Evolutionary conservation across 2,797 vertebrate genomes (phyloP).

Genomic region (Chanos chanos): DNA sequence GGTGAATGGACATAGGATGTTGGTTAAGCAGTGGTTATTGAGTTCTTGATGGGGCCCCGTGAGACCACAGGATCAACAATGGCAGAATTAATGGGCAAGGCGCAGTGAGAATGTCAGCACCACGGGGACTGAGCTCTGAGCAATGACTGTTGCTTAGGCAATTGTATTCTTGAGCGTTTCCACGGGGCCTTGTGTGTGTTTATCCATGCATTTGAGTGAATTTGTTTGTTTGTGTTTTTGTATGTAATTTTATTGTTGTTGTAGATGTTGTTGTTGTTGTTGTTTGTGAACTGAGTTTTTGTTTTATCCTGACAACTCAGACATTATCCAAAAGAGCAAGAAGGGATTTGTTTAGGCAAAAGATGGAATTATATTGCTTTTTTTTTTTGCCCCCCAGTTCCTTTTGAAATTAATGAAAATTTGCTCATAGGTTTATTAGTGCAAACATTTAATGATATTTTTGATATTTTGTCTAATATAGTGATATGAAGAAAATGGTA

Average conservation of each 20-base stretch:
- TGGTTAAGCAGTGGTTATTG: slow-evolving; percentile 78
- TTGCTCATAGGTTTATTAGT: too few species aligned
- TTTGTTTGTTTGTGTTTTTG: slow-evolving; percentile 37
- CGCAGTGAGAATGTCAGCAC: slow-evolving; percentile 77
- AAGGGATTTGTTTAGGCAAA: too few species aligned
- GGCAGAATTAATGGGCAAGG: slow-evolving; percentile 77
- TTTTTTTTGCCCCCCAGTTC: too few species aligned
- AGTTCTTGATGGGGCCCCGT: slow-evolving; percentile 76
- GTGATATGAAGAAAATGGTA: too few species aligned
- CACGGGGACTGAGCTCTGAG: slow-evolving; percentile 63
- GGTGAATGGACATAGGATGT: slow-evolving; percentile 28
- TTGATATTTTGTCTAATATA: too few species aligned
- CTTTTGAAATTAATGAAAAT: too few species aligned
- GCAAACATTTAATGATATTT: too few species aligned
- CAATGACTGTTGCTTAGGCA: slow-evolving; percentile 64
- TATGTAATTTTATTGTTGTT: slow-evolving; percentile 42
- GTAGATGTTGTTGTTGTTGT: too few species aligned
- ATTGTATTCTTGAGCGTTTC: slow-evolving; percentile 59
- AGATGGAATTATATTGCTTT: too few species aligned
- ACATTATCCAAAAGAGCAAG: too few species aligned
- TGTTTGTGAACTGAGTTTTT: too few species aligned
- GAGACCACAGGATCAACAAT: slow-evolving; percentile 76
- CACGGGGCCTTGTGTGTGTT: slow-evolving; percentile 65
- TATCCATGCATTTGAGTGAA: slow-evolving; percentile 53
- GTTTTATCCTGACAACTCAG: too few species aligned